Evolutionary conservation across 2,888 invertebrate species (phyloP), one percentile per base, ranked within the genome.

Genomic region (Pseudococcus jackbeardsleyi): DNA sequence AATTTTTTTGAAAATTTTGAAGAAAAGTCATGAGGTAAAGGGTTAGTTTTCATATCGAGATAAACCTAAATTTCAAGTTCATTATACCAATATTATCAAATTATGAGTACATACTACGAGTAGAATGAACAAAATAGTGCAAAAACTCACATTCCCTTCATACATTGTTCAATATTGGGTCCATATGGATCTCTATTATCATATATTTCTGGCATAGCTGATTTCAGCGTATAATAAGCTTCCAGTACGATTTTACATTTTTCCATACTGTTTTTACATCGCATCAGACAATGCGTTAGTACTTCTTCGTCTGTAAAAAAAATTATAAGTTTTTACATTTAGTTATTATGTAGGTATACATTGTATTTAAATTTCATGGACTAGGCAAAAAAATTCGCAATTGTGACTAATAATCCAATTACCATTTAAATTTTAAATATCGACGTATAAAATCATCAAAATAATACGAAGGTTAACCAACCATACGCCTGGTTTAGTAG

Each of bases 211-310:
- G 97, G 96, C 50, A 95, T 94, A 0, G 96, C 95, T 7, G 95
- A 93, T 33, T 96, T 93, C 95, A 96, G 96, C 12, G 96, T 96
- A 91, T 96, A 96, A 92, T 96, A 96, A 95, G 96, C 96, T 92
- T 96, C 96, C 91, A 96, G 92, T 92, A 96, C 96, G 91, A 94
- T 94, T 92, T 96, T 96, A 91, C 95, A 95, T 92, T 96, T 96
- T 92, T 96, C 96, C 91, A 96, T 91, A 88, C 96, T 96, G 92
- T 96, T 96, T 92, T 96, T 96, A 92, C 96, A 96, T 42, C 96
- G 96, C 17, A 96, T 94, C 89, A 97, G 93, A 92, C 96, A 96
- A 88, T 96, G 96, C 93, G 95, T 94, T 90, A 96, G 92, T 89
- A 96, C 94, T 90, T 94, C 93, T 92, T 96, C 96, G 92, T 96